Evolutionary conservation across 2,888 invertebrate species (phyloP).

Genomic region (Netelia virgata): DNA sequence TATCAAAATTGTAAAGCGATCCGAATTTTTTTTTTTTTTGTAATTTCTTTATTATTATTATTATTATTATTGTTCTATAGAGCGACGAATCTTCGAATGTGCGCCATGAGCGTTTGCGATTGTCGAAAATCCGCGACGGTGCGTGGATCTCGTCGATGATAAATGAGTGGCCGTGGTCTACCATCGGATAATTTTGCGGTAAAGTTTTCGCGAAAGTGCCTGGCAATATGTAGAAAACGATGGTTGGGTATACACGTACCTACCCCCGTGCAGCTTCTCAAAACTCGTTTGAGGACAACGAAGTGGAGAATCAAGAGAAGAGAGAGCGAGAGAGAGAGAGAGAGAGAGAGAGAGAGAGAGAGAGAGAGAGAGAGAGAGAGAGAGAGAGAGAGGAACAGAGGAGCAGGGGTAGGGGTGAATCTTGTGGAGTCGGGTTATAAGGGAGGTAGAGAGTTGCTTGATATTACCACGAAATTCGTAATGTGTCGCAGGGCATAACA

Average conservation of each 20-base stretch:
- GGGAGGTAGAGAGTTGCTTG: constrained; percentile 22
- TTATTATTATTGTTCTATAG: neutral
- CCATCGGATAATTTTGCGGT: constrained; percentile 22
- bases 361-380: constrained; percentile 22
- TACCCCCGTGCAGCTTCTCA: constrained; percentile 30
- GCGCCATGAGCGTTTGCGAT: neutral
- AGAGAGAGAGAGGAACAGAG: constrained; percentile 10
- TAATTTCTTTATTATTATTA: too few relatives aligned
- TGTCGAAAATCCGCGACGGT: neutral
- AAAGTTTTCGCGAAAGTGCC: constrained; percentile 47
- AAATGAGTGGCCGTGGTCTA: constrained; percentile 26
- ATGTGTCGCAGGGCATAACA: constrained; percentile 77
- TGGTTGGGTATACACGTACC: constrained; percentile 21
- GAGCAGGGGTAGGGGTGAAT: constrained; percentile 26
- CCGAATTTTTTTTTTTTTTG: neutral
- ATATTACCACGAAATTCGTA: constrained; percentile 75
- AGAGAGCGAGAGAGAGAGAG: constrained; percentile 23
- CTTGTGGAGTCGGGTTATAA: constrained; percentile 2
- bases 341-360: constrained; percentile 19
- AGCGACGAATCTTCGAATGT: neutral
- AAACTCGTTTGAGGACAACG: constrained; percentile 50
- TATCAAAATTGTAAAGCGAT: neutral
- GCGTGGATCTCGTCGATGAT: constrained; percentile 17
- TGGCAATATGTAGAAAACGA: constrained; percentile 51
- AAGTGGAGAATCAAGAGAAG: constrained; percentile 26